These are phyloP conservation scores for Ennomos fuscantarius DNA, from an alignment of 2,888 invertebrate species.

Conservation along the genomic window DNA sequence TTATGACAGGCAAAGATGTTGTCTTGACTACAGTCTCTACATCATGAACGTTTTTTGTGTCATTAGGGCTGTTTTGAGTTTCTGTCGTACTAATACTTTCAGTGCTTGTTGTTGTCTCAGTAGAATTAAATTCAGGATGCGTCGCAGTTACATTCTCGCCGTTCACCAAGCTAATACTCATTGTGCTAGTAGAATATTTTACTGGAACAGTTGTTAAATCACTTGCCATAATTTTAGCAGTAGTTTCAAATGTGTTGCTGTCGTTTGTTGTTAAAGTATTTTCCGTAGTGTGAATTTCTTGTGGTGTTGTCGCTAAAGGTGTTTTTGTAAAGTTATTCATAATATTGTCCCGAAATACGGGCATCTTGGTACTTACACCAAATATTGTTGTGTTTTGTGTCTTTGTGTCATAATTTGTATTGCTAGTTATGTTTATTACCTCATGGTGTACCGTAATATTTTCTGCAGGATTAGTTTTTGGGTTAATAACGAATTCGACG, in stretches of 20 bases:
- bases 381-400: constrained; percentile 47
- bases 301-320: constrained; percentile 16
- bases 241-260: constrained; percentile 29
- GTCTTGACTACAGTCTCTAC: constrained; percentile 14
- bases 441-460: constrained; percentile 49
- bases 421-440: constrained; percentile 59
- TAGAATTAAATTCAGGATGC: constrained; percentile 23
- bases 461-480: constrained; percentile 28
- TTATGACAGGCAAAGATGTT: constrained; percentile 16
- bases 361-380: constrained; percentile 65
- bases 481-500: constrained; percentile 9
- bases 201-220: constrained; percentile 11
- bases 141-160: constrained; percentile 11
- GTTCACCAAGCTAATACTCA: constrained; percentile 5
- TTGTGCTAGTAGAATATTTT: constrained; percentile 6
- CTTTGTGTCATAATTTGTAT: constrained; percentile 51
- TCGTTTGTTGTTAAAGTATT: constrained; percentile 18
- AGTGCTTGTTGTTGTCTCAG: constrained; percentile 32
- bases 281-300: constrained; percentile 27
- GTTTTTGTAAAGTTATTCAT: constrained; percentile 29
- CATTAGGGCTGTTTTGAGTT: constrained; percentile 19
- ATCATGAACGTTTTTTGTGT: constrained; percentile 19
- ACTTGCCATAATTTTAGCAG: constrained; percentile 14
- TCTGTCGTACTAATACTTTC: constrained; percentile 22
- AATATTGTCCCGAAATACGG: constrained; percentile 49